These are phyloP conservation scores for Heteromormyrus szaboi DNA, from an alignment of 2,797 vertebrate genomes.

Conservation along the genomic window DNA sequence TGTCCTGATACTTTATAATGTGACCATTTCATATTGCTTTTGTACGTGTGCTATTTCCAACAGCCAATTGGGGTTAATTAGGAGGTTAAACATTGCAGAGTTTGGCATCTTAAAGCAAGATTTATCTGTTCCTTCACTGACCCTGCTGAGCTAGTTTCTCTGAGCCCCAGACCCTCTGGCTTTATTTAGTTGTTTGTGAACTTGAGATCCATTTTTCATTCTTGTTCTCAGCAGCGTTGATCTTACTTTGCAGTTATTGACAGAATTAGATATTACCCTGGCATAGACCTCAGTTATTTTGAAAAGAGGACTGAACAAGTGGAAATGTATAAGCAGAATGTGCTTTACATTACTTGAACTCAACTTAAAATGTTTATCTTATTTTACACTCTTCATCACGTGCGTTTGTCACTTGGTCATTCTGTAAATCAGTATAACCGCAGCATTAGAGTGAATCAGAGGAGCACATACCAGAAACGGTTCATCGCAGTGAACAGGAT, in stretches of 20 bases:
- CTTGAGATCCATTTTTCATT: constrained; percentile 60
- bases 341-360: constrained; percentile 10
- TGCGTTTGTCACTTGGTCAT: neutral
- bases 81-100: constrained; percentile 65
- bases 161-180: constrained; percentile 46
- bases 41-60: constrained; percentile 55
- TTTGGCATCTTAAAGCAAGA: constrained; percentile 69
- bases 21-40: constrained; percentile 39
- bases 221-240: constrained; percentile 33
- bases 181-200: constrained; percentile 58
- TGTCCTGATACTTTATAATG: constrained; percentile 14
- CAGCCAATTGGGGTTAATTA: constrained; percentile 70
- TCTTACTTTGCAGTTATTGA: constrained; percentile 39
- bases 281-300: constrained; percentile 43
- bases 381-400: constrained; percentile 8
- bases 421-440: neutral
- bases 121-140: constrained; percentile 76
- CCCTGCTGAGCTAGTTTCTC: constrained; percentile 59
- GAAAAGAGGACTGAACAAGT: neutral
- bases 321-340: neutral
- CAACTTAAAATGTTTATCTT: constrained; percentile 15
- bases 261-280: constrained; percentile 55
- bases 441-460: neutral
- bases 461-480: neutral
- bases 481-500: neutral